Conservation (phyloP, 2,888 invertebrate genomes). For the Halocaridina rubra region DNA sequence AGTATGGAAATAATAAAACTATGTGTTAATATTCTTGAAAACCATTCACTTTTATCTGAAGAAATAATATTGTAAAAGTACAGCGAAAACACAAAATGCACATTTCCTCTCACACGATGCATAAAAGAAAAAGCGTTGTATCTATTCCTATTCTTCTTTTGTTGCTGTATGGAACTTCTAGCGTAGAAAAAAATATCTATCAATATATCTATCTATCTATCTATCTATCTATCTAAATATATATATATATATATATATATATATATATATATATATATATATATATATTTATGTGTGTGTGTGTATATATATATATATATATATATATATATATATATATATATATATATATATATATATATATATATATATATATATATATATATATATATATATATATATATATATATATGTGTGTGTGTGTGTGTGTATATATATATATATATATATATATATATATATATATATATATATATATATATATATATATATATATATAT, state of each 20-base stretch:
- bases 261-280: neutral
- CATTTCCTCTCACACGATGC: too few relatives aligned
- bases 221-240: neutral
- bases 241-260: neutral
- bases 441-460: conserved; percentile 2
- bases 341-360: neutral
- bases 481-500: conserved; percentile 10
- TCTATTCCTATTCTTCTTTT: too few relatives aligned
- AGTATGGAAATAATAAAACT: too few relatives aligned
- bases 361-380: neutral
- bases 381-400: neutral
- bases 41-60: too few relatives aligned
- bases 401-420: neutral
- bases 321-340: neutral
- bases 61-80: too few relatives aligned
- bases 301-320: neutral
- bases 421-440: neutral
- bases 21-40: too few relatives aligned
- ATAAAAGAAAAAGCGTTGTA: too few relatives aligned
- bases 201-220: neutral
- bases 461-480: neutral
- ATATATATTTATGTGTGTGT: neutral
- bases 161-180: too few relatives aligned
- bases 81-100: too few relatives aligned
- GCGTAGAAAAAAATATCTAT: too few relatives aligned